Conservation (phyloP, 2,113 vertebrate species). For the Saccopteryx leptura region DNA sequence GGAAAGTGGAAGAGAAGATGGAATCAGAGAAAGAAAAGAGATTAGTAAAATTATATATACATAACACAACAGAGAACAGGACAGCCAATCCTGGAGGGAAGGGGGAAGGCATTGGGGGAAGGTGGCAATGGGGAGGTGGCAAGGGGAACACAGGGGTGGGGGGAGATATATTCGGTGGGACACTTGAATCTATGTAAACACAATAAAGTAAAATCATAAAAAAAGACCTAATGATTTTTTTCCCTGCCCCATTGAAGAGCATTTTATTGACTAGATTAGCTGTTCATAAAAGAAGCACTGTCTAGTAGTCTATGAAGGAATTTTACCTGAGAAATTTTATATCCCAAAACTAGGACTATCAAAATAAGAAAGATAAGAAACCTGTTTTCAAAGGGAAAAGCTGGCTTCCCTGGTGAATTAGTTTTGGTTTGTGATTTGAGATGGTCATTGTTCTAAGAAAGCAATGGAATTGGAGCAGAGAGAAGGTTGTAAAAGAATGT, state of each 20-base stretch:
- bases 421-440: slow-evolving; percentile 15
- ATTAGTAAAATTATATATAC: too few species aligned
- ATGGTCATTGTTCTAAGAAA: background rate
- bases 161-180: too few species aligned
- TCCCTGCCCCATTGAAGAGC: slow-evolving; percentile 6
- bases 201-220: too few species aligned
- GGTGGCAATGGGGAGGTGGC: too few species aligned
- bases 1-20: too few species aligned
- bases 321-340: slow-evolving; percentile 41
- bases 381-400: background rate
- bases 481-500: slow-evolving; percentile 6
- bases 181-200: too few species aligned
- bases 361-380: slow-evolving; percentile 51
- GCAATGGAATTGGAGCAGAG: background rate
- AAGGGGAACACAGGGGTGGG: too few species aligned
- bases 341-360: background rate
- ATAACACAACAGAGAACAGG: too few species aligned
- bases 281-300: slow-evolving; percentile 59
- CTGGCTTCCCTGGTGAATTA: background rate
- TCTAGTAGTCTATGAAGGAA: slow-evolving; percentile 21
- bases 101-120: too few species aligned
- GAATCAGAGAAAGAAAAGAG: too few species aligned
- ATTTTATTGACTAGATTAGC: slow-evolving; percentile 67
- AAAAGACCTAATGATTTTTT: slow-evolving; percentile 42
- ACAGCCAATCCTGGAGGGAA: too few species aligned